phyloP scores from a whole-genome alignment of 2,888 invertebrate genomes.

The Thyatira batis region DNA sequence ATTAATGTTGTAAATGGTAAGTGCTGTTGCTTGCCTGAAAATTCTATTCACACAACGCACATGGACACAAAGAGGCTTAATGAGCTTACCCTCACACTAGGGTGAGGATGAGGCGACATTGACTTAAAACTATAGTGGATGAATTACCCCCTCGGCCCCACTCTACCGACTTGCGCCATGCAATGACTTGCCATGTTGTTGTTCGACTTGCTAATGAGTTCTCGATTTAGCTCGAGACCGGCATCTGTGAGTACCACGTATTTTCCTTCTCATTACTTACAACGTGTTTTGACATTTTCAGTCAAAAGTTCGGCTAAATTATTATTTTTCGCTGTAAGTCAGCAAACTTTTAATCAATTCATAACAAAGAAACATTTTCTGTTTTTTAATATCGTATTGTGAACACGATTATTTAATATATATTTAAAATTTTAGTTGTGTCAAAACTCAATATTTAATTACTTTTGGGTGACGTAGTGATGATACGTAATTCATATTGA shows the following conservation, averaged over 20 bases:
- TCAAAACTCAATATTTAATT: no score
- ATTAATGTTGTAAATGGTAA: not conserved
- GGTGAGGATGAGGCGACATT: conserved; percentile 32
- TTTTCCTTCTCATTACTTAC: conserved; percentile 59
- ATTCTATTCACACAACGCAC: conserved; percentile 24
- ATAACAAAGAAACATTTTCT: not conserved
- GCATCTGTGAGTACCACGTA: conserved; percentile 51
- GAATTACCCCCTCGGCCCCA: conserved; percentile 30
- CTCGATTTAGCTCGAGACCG: conserved; percentile 57
- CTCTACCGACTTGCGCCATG: conserved; percentile 31
- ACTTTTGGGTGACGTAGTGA: no score
- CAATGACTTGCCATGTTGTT: conserved; percentile 69
- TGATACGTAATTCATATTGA: no score
- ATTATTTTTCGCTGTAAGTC: conserved; percentile 14
- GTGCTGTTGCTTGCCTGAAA: not conserved
- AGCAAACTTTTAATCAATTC: conserved; percentile 23
- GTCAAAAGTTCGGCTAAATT: conserved; percentile 35
- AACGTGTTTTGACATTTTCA: conserved; percentile 55
- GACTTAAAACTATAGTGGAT: conserved; percentile 43
- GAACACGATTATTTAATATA: no score
- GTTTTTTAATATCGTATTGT: not conserved
- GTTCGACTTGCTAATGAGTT: conserved; percentile 75
- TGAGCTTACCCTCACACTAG: conserved; percentile 43
- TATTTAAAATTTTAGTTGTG: no score
- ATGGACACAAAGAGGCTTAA: conserved; percentile 53